These are phyloP conservation scores for Rachycentron canadum DNA, from an alignment of 2,797 vertebrate species.

Conservation along the genomic window DNA sequence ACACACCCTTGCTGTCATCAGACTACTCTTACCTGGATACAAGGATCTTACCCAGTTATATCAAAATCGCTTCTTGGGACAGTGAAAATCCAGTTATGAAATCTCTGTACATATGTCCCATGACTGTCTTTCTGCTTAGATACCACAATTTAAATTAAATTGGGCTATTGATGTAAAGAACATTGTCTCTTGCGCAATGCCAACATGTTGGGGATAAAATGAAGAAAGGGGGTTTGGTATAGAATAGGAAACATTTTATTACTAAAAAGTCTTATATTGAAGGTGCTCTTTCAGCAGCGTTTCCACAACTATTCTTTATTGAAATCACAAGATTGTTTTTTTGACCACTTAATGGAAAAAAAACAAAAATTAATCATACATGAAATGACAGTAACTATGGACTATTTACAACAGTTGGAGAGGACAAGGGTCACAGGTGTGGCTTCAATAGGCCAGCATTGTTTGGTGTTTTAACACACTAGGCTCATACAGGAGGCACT, in stretches of 20 bases:
- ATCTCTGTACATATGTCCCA: background rate
- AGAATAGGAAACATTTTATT: constrained; percentile 87
- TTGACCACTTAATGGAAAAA: constrained; percentile 71
- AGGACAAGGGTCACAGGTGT: constrained; percentile 55
- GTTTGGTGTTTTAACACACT: constrained; percentile 67
- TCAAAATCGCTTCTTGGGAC: background rate
- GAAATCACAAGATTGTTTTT: constrained; percentile 80
- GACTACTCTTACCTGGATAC: background rate
- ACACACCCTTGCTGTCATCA: background rate
- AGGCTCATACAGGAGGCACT: constrained; percentile 83
- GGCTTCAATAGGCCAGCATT: constrained; percentile 59
- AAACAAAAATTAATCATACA: constrained; percentile 66
- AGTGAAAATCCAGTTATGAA: background rate
- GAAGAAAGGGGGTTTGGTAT: constrained; percentile 52
- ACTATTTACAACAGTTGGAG: constrained; percentile 79
- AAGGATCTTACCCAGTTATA: background rate
- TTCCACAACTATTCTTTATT: constrained; percentile 84
- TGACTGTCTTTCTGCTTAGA: background rate
- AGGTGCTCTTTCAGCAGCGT: constrained; percentile 76
- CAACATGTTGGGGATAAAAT: constrained; percentile 34
- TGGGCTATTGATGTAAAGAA: background rate
- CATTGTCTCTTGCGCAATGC: background rate
- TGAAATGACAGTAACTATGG: constrained; percentile 73
- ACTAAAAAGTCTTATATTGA: constrained; percentile 84
- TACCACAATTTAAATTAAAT: background rate